Base-by-base conservation (phyloP, 2,888 invertebrate genomes). In the Polietes domitor region DNA sequence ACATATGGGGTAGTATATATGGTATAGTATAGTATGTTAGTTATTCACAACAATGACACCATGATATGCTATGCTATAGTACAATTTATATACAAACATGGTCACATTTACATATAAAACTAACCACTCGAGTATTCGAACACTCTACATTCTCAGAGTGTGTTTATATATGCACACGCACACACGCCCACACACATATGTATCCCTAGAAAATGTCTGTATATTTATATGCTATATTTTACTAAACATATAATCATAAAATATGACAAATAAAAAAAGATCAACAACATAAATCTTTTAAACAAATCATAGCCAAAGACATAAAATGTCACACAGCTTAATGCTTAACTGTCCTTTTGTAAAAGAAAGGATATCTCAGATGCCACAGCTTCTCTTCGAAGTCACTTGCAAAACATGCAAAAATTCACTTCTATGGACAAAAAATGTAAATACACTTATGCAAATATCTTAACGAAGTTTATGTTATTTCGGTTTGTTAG, bases 261-360 rank as follows among this genome's bases (percentile, higher is more conserved):
- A 28, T 63, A 37, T 28, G 53, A 21, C 53, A 21, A 10, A 53
- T 32, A 53, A 53, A 53, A 41, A 41, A 61, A 28, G 1, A 61
- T 9, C 5, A 12, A 65, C 37, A 50, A 43, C 55, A 83, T 73
- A 78, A 80, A 81, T 78, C 78, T 78, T 65, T n/a, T 75, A 80
- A 80, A 84, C 77, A 84, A 81, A 84, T 84, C 83, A 78, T 50
- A 58, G 53, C 21, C 37, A 75, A 81, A 81, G 58, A 75, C 24
- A 43, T 72, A 81, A 80, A 80, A 84, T 80, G 75, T 77, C 71
- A 41, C 71, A 41, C 71, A 71, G 74, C 83, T 83, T 83, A 83
- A 83, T 83, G 28, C 72, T n/a, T 75, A 84, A 84, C 32, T 78
- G 55, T 76, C 75, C 21, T 81, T 71, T 78, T 43, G 37, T n/a